These are phyloP conservation scores for Isurus oxyrinchus DNA, from an alignment of 2,113 vertebrate species.

Conservation along the genomic window DNA sequence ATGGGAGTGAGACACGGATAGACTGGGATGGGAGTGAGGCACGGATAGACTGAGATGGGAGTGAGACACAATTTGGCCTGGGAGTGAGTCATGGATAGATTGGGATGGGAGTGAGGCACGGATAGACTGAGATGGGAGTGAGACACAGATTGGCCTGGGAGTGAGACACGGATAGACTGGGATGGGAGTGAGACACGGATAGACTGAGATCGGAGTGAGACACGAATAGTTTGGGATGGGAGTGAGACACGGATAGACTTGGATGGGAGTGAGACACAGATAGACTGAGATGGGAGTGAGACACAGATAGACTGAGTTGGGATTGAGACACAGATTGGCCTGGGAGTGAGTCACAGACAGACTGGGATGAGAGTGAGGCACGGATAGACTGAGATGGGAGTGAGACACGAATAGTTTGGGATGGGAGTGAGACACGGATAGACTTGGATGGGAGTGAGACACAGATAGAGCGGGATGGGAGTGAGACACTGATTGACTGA, in stretches of 20 bases:
- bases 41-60: not conserved
- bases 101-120: not conserved
- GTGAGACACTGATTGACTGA: no score
- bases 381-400: no score
- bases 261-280: not conserved
- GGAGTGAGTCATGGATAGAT: no score
- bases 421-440: not conserved
- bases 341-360: not conserved
- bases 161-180: no score
- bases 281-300: not conserved
- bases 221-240: not conserved
- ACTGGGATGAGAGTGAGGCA: no score
- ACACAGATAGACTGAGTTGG: not conserved
- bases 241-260: not conserved
- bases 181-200: not conserved
- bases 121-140: not conserved
- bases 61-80: no score
- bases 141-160: no score
- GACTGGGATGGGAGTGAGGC: not conserved
- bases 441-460: no score
- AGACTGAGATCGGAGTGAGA: not conserved
- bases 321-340: no score
- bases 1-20: not conserved
- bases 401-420: not conserved
- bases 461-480: no score